Evolutionary conservation across 2,797 vertebrate species (phyloP), one percentile per base, ranked within the genome.

Genomic region (Melanotaenia trifasciata): DNA sequence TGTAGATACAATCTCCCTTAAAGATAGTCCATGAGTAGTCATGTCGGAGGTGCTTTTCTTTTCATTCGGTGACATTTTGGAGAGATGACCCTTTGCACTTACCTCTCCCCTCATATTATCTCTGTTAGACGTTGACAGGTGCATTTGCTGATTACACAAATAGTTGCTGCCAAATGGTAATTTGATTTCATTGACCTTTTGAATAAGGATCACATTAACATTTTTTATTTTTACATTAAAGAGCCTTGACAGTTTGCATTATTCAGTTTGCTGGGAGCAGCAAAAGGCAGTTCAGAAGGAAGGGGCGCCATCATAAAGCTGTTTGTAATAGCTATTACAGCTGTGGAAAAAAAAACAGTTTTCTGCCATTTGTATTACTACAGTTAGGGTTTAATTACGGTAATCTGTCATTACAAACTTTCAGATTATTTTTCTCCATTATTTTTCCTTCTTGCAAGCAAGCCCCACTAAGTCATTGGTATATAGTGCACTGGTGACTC

Each of bases 151-250:
- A 60, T 63, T 70, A 20, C 28, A 60, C 62, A 62, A 79, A 80
- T 56, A 67, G 40, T 62, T 81, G 14, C 72, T 74, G 64, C 30
- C 33, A 56, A 16, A 56, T 66, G 64, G 22, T 79, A 54, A 81
- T 79, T 68, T 35, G 20, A 77, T 78, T 63, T 28, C 38, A 62
- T 30, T 64, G 56, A 75, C 54, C 54, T 73, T 83, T 58, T 74
- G 7, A 66, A 32, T 4, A 58, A 59, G 32, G 11, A 58, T 62
- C 32, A 22, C 43, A 63, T 63, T 38, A 74, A 67, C 58, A 53
- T 45, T 72, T 63, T 63, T 40, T 43, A 62, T 65, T 65, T 60
- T 8, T 13, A 30, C 2, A 5, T 40, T 53, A 67, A 72, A 16
- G 22, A 71, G 24, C 16, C 0, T 58, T 61, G 2, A 59, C 50